These are phyloP conservation scores for Volucella inflata DNA, from an alignment of 2,888 invertebrate species.

Conservation along the genomic window DNA sequence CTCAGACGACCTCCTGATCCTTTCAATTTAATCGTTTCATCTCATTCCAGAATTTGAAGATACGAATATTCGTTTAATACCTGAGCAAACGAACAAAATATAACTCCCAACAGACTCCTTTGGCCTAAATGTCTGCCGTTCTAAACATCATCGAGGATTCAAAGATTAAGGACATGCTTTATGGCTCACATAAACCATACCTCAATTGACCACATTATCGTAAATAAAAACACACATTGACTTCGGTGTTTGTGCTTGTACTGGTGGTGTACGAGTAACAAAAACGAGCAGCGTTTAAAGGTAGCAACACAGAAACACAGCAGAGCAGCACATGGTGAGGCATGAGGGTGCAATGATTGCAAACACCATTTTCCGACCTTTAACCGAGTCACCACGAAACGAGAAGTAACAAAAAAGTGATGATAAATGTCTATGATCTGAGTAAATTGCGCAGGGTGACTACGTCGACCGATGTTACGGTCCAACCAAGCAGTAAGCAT, in stretches of 20 bases:
- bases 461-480: slow-evolving; percentile 60
- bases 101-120: slow-evolving; percentile 38
- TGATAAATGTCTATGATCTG: slow-evolving; percentile 69
- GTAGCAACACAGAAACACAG: background rate
- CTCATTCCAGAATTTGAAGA: slow-evolving; percentile 29
- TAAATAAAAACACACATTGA: slow-evolving; percentile 64
- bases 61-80: slow-evolving; percentile 21
- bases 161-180: slow-evolving; percentile 70
- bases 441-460: slow-evolving; percentile 68
- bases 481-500: slow-evolving; percentile 25
- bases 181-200: slow-evolving; percentile 69
- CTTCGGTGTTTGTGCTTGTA: slow-evolving; percentile 31
- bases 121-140: slow-evolving; percentile 7
- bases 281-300: slow-evolving; percentile 7
- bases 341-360: slow-evolving; percentile 30
- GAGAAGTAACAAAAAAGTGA: slow-evolving; percentile 48
- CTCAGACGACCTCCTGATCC: slow-evolving; percentile 14
- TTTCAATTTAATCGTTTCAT: slow-evolving; percentile 24
- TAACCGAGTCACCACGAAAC: background rate
- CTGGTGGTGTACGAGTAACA: slow-evolving; percentile 2
- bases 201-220: slow-evolving; percentile 74
- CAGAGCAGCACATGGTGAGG: background rate
- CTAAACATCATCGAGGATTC: slow-evolving; percentile 33
- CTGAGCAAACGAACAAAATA: slow-evolving; percentile 35
- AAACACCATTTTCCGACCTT: slow-evolving; percentile 13